Conservation (phyloP, 2,888 invertebrate genomes). For the Erpobdella octoculata region DNA sequence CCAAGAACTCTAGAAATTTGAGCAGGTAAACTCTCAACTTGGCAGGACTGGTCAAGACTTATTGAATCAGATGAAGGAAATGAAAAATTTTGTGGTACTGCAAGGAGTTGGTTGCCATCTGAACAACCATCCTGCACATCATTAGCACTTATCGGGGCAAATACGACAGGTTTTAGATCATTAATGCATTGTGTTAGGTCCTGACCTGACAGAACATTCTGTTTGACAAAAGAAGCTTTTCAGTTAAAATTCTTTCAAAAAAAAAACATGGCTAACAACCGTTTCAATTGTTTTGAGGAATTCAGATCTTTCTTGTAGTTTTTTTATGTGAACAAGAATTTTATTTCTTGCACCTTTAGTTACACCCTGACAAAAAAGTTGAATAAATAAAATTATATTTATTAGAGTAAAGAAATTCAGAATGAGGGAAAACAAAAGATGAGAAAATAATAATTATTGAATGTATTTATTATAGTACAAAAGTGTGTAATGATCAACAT, state of each 20-base stretch:
- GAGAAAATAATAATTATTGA: too few relatives aligned
- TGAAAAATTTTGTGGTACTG: neutral
- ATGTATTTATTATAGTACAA: too few relatives aligned
- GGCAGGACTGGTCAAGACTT: neutral
- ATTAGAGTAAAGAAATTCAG: too few relatives aligned
- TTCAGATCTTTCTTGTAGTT: conserved; percentile 68
- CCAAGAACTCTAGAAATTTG: conserved; percentile 15
- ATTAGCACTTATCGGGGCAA: conserved; percentile 8
- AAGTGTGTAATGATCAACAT: too few relatives aligned
- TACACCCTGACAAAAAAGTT: conserved; percentile 59
- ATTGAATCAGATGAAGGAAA: too few relatives aligned
- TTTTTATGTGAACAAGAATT: conserved; percentile 77
- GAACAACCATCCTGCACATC: neutral
- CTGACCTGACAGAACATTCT: conserved; percentile 45
- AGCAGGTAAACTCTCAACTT: conserved; percentile 3
- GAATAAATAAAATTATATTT: too few relatives aligned
- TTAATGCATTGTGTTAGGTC: conserved; percentile 59
- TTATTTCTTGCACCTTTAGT: conserved; percentile 96
- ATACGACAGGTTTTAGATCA: conserved; percentile 61
- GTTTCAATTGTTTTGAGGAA: conserved; percentile 62
- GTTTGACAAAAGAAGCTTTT: neutral
- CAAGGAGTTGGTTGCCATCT: neutral
- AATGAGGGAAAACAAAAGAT: too few relatives aligned
- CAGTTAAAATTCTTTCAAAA: neutral
- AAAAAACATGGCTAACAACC: conserved; percentile 43